Conservation (phyloP, 2,113 vertebrate genomes). For the Sigmodon hispidus region DNA sequence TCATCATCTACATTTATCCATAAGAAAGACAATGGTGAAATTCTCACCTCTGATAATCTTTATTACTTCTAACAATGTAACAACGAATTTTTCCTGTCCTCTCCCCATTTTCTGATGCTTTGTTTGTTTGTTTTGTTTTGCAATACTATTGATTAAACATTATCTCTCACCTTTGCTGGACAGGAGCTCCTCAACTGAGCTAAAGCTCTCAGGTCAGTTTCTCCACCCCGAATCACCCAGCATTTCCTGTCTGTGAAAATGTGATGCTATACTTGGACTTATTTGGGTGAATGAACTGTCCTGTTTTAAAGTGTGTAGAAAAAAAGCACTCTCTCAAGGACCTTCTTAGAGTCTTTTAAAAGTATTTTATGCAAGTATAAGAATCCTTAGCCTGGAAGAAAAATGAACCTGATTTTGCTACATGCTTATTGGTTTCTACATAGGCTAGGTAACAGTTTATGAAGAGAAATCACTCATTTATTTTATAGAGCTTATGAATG, state of each 20-base stretch:
- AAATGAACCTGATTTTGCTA: conserved; percentile 16
- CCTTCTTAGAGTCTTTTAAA: conserved; percentile 27
- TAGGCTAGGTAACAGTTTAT: not conserved
- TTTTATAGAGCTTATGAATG: conserved; percentile 38
- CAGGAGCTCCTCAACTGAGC: not conserved
- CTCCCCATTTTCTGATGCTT: not conserved
- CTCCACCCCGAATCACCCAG: not conserved
- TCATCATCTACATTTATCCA: not conserved
- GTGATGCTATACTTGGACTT: not conserved
- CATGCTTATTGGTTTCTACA: conserved; percentile 52
- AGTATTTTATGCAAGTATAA: conserved; percentile 30
- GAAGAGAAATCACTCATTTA: conserved; percentile 47
- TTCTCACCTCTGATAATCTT: conserved; percentile 8
- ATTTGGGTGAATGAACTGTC: not conserved
- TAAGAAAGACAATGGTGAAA: not conserved
- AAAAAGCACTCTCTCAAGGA: conserved; percentile 38
- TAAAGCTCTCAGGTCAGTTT: not conserved
- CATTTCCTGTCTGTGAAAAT: not conserved
- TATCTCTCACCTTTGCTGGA: too few relatives aligned
- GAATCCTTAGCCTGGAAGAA: conserved; percentile 46
- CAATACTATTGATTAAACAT: not conserved
- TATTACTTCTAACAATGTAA: not conserved
- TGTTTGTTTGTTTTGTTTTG: not conserved
- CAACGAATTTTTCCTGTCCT: not conserved
- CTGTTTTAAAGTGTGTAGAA: conserved; percentile 37